These are phyloP conservation scores for Dysmachus trigonus DNA, from an alignment of 2,888 invertebrate species.

Conservation along the genomic window DNA sequence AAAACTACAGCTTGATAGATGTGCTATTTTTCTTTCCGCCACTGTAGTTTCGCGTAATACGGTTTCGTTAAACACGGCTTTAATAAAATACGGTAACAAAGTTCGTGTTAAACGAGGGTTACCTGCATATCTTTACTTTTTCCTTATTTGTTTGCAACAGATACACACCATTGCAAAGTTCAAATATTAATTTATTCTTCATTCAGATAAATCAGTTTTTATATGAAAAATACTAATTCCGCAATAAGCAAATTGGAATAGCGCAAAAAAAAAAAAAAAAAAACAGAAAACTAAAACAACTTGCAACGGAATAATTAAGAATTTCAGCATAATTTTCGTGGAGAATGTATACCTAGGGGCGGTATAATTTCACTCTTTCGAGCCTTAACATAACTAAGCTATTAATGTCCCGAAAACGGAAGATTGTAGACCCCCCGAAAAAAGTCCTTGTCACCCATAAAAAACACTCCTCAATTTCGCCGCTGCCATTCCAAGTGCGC, in stretches of 20 bases:
- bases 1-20: too few relatives aligned
- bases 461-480: conserved; percentile 19
- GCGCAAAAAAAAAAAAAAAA: neutral
- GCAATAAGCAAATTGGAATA: neutral
- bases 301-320: neutral
- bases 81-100: too few relatives aligned
- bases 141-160: neutral
- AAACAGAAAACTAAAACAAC: neutral
- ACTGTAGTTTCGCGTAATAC: too few relatives aligned
- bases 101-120: too few relatives aligned
- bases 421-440: neutral
- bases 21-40: too few relatives aligned
- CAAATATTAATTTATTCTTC: neutral
- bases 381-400: conserved; percentile 1
- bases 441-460: conserved; percentile 28
- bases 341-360: neutral
- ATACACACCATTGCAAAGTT: neutral
- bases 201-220: neutral
- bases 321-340: neutral
- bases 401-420: conserved; percentile 24
- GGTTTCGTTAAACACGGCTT: too few relatives aligned
- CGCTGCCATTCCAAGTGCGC: conserved; percentile 24
- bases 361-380: neutral
- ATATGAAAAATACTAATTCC: neutral
- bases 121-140: too few relatives aligned